phyloP scores from a whole-genome alignment of 2,797 vertebrate genomes.

The Tokudaia tokunoshimensis region DNA sequence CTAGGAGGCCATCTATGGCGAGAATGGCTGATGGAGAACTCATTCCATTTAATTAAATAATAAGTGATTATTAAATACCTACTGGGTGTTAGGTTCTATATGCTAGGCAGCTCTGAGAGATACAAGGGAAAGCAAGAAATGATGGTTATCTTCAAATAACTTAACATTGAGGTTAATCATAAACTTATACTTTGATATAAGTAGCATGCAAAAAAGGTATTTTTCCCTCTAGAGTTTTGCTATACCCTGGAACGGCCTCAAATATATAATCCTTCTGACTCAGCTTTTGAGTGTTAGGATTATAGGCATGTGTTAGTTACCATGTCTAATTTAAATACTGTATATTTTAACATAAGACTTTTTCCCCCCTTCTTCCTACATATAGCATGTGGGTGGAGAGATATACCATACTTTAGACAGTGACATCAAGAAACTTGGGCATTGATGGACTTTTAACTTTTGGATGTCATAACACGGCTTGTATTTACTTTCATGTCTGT shows the following conservation, averaged over 20 bases:
- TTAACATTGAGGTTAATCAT: constrained; percentile 48
- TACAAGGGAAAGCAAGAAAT: not conserved
- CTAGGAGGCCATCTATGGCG: not conserved
- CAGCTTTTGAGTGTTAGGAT: not conserved
- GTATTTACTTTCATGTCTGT: not conserved
- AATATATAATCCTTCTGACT: not conserved
- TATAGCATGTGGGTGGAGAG: not conserved
- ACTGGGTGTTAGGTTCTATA: not conserved
- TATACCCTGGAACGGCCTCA: not conserved
- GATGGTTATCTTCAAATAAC: constrained; percentile 11
- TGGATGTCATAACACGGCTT: not conserved
- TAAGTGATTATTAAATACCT: not conserved
- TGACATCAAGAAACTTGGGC: not conserved
- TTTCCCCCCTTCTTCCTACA: not conserved
- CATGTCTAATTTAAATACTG: not conserved
- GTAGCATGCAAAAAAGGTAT: not conserved
- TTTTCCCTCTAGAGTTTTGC: not conserved
- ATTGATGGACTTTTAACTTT: not conserved
- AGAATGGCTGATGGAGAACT: not conserved
- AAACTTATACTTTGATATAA: constrained; percentile 7
- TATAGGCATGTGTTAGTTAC: not conserved
- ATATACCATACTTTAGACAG: not conserved
- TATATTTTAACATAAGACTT: constrained; percentile 31
- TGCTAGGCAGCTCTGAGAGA: not conserved
- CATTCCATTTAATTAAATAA: not conserved